These are phyloP conservation scores for Tarsius wallacei DNA, from an alignment of 2,797 vertebrate genomes.

Conservation along the genomic window DNA sequence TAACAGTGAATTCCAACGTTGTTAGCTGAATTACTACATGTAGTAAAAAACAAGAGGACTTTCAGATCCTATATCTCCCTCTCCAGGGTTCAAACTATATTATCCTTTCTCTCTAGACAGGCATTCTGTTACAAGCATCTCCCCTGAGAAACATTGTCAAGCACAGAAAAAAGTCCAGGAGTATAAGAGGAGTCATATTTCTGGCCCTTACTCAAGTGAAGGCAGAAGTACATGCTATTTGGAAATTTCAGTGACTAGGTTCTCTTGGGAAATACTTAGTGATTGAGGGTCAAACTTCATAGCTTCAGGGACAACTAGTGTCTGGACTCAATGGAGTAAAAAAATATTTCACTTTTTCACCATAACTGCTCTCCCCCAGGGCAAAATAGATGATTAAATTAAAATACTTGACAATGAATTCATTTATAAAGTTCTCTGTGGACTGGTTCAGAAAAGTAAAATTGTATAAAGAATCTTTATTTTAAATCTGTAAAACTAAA, in stretches of 20 bases:
- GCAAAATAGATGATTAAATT: constrained; percentile 41
- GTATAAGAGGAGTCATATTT: background rate
- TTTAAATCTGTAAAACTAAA: constrained; percentile 51
- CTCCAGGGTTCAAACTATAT: constrained; percentile 11
- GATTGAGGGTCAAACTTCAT: constrained; percentile 25
- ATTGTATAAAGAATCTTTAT: constrained; percentile 5
- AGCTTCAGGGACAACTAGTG: constrained; percentile 27
- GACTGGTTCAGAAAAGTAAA: constrained; percentile 23
- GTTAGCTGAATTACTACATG: background rate
- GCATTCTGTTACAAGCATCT: constrained; percentile 13
- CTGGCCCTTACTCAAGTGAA: background rate
- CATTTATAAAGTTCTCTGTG: constrained; percentile 30
- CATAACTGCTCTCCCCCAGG: background rate
- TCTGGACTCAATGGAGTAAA: constrained; percentile 58
- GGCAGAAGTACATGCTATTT: background rate
- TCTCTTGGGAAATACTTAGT: constrained; percentile 33
- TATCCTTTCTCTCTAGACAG: constrained; percentile 24
- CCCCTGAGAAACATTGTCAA: background rate
- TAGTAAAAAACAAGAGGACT: background rate
- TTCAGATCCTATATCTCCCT: background rate
- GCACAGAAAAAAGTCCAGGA: constrained; percentile 22
- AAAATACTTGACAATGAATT: constrained; percentile 58
- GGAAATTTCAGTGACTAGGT: background rate
- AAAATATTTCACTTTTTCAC: constrained; percentile 42
- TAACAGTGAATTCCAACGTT: background rate